Percentiles rank a stretch among this genome's conserved stretches.
Conservation (phyloP, 1,140 invertebrate genomes). For the Lepidotrigona ventralis region DNA sequence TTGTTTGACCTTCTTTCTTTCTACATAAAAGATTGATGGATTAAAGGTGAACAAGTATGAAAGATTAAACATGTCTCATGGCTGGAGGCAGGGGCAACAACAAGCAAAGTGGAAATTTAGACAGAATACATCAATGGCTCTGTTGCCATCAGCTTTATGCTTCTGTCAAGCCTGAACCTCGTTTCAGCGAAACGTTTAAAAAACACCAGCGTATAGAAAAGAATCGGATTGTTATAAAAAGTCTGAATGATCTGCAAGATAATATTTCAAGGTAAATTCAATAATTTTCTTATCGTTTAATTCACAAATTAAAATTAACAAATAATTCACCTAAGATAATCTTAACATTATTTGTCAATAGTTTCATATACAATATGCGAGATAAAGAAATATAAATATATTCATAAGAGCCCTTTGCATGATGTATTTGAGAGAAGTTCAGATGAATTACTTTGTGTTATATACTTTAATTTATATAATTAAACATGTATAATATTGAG, state of each 20-base stretch:
- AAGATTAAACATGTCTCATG: slow-evolving; percentile 77
- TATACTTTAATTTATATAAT: slow-evolving; percentile 18
- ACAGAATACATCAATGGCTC: slow-evolving; percentile 66
- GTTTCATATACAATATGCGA: neutral
- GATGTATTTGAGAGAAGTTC: slow-evolving; percentile 2
- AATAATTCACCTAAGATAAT: neutral
- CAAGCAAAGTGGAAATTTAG: slow-evolving; percentile 74
- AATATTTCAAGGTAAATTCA: slow-evolving; percentile 73
- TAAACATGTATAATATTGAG: slow-evolving; percentile 27
- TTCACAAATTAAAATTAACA: neutral
- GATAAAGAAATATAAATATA: slow-evolving; percentile 24
- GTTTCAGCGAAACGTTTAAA: slow-evolving; percentile 66
- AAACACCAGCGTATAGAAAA: slow-evolving; percentile 64
- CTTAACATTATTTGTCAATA: neutral
- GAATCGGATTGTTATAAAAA: slow-evolving; percentile 63
- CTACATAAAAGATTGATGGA: slow-evolving; percentile 16
- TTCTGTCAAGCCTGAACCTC: slow-evolving; percentile 54
- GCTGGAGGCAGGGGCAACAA: slow-evolving; percentile 74
- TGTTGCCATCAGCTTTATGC: slow-evolving; percentile 61
- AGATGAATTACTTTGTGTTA: neutral
- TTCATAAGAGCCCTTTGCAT: slow-evolving; percentile 6
- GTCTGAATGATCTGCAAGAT: slow-evolving; percentile 67
- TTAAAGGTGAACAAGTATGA: slow-evolving; percentile 73
- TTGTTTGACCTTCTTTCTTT: slow-evolving; percentile 27
- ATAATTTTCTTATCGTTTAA: neutral